A percentile compares a stretch with the other conserved stretches of the same genome.
Evolutionary conservation across 64 coral and sea anemone genomes (phyloP).

Genomic region (Catalaphyllia jardinei): DNA sequence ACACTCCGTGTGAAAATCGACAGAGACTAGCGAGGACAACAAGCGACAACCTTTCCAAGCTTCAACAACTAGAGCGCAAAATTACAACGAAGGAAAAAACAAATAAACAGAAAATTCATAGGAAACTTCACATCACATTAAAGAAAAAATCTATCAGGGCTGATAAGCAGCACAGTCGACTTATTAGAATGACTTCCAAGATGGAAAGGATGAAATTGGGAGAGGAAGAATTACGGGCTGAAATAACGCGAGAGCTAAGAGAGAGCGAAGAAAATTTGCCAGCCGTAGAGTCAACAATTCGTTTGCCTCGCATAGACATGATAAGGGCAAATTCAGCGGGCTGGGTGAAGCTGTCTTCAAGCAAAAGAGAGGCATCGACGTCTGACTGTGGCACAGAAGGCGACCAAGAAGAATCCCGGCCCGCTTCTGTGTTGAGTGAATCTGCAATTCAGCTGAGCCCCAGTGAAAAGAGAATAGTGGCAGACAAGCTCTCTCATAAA

Average conservation of each 20-base stretch:
- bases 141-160: slow-evolving; percentile 62
- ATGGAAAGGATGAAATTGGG: slow-evolving; percentile 64
- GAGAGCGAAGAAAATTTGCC: slow-evolving; percentile 6
- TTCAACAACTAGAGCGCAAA: slow-evolving; percentile 51
- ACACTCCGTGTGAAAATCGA: slow-evolving; percentile 71
- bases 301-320: slow-evolving; percentile 20
- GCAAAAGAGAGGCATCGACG: background rate
- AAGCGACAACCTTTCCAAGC: slow-evolving; percentile 61
- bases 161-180: slow-evolving; percentile 66
- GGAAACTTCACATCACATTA: slow-evolving; percentile 42
- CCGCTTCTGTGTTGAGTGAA: slow-evolving; percentile 18
- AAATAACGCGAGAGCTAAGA: slow-evolving; percentile 42
- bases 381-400: background rate
- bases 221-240: slow-evolving; percentile 59
- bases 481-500: slow-evolving; percentile 75
- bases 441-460: slow-evolving; percentile 2
- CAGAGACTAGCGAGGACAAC: slow-evolving; percentile 66
- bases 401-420: background rate
- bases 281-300: background rate
- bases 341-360: slow-evolving; percentile 20
- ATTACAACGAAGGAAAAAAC: slow-evolving; percentile 56
- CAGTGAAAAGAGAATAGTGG: slow-evolving; percentile 59
- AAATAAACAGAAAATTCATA: slow-evolving; percentile 47
- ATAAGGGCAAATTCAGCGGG: background rate
- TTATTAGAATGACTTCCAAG: slow-evolving; percentile 65